These are phyloP conservation scores for Papilio machaon DNA, from an alignment of 1,140 invertebrate genomes.

Conservation along the genomic window DNA sequence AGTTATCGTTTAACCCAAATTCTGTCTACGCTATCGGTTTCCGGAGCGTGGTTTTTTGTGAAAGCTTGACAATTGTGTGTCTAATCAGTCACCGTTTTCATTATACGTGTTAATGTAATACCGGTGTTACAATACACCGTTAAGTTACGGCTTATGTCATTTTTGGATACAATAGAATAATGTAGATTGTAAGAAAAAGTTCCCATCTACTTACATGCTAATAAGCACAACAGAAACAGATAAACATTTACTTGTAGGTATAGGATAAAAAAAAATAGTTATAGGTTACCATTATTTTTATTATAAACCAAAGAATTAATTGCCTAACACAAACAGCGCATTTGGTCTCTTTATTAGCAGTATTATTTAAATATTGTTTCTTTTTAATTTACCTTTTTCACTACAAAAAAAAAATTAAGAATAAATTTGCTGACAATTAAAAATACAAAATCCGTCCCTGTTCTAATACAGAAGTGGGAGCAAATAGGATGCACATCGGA, in stretches of 20 bases:
- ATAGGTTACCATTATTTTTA: too few species aligned
- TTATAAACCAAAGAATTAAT: too few species aligned
- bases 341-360: too few species aligned
- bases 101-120: slow-evolving; percentile 12
- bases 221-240: background rate
- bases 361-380: too few species aligned
- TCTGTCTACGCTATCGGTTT: slow-evolving; percentile 13
- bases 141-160: slow-evolving; percentile 13
- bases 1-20: slow-evolving; percentile 29
- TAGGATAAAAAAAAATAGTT: too few species aligned
- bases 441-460: slow-evolving; percentile 24
- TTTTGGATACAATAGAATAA: background rate
- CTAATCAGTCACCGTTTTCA: slow-evolving; percentile 32
- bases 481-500: slow-evolving; percentile 13
- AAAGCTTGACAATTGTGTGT: slow-evolving; percentile 25
- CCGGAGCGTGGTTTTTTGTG: slow-evolving; percentile 24
- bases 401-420: too few species aligned
- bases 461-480: background rate
- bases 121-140: background rate
- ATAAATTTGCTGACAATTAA: background rate
- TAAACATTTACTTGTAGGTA: too few species aligned
- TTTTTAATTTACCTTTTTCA: too few species aligned
- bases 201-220: background rate
- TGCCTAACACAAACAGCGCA: too few species aligned
- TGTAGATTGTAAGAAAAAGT: slow-evolving; percentile 8